Conservation (phyloP, 2,797 vertebrate genomes). For the Anabacerthia variegaticeps region DNA sequence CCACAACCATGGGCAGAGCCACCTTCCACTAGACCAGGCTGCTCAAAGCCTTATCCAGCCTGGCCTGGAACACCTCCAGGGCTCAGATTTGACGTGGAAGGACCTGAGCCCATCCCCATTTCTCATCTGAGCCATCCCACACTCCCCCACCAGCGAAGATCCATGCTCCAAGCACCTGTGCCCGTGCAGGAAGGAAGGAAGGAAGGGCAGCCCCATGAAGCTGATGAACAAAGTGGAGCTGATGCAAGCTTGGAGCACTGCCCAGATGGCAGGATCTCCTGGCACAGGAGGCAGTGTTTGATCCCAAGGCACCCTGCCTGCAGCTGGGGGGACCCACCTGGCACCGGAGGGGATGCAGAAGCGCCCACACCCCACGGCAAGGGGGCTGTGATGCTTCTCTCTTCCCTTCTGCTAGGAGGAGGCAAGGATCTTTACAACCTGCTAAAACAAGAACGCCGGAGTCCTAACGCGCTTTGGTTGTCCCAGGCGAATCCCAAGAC, state of each 20-base stretch:
- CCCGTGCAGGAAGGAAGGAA: neutral
- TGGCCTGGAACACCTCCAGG: neutral
- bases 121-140: neutral
- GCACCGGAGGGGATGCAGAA: neutral
- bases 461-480: neutral
- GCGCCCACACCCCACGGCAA: rapidly evolving
- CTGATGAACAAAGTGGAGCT: rapidly evolving
- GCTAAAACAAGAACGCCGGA: neutral
- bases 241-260: neutral
- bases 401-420: neutral
- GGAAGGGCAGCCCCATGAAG: neutral
- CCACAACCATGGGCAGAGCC: no score
- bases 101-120: neutral
- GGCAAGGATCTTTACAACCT: neutral
- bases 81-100: neutral
- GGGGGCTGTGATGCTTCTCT: neutral
- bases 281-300: neutral
- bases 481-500: neutral
- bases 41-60: neutral
- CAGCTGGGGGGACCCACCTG: neutral
- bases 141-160: neutral
- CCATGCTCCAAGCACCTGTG: rapidly evolving
- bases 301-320: neutral
- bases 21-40: neutral
- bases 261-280: neutral